Conservation (phyloP, 1,140 invertebrate genomes). For the Drosophila sulfurigaster region DNA sequence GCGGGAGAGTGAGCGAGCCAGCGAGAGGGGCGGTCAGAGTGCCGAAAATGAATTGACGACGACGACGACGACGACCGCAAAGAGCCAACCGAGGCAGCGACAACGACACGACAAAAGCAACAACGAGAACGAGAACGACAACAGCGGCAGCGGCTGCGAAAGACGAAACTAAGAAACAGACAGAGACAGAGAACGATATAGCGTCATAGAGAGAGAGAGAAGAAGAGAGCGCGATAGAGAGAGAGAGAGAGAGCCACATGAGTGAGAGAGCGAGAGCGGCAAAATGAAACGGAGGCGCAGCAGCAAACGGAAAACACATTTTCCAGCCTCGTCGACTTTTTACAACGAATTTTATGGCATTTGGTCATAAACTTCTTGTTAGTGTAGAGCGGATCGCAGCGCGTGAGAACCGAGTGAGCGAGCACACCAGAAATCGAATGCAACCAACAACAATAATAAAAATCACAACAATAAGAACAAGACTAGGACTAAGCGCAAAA, state of each 20-base stretch:
- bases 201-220: not conserved
- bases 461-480: constrained; percentile 10
- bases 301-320: constrained; percentile 81
- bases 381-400: constrained; percentile 83
- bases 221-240: not conserved
- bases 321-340: constrained; percentile 84
- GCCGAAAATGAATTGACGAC: constrained; percentile 46
- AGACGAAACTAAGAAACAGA: constrained; percentile 27
- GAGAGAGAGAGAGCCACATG: not conserved
- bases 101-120: constrained; percentile 4
- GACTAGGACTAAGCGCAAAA: constrained; percentile 38
- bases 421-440: constrained; percentile 43
- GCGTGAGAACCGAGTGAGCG: constrained; percentile 58
- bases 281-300: constrained; percentile 22
- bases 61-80: constrained; percentile 36
- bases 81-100: constrained; percentile 53
- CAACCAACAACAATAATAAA: constrained; percentile 8
- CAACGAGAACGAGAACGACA: not conserved
- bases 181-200: constrained; percentile 13
- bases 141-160: constrained; percentile 31
- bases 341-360: constrained; percentile 85
- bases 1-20: constrained; percentile 15
- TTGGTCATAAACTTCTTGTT: constrained; percentile 85
- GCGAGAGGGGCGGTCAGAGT: constrained; percentile 38
- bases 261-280: constrained; percentile 2